A percentile compares a stretch with the other conserved stretches of the same genome.
These are phyloP conservation scores for Hypotaenidia philippensis DNA, from an alignment of 2,797 vertebrate species.

Conservation along the genomic window DNA sequence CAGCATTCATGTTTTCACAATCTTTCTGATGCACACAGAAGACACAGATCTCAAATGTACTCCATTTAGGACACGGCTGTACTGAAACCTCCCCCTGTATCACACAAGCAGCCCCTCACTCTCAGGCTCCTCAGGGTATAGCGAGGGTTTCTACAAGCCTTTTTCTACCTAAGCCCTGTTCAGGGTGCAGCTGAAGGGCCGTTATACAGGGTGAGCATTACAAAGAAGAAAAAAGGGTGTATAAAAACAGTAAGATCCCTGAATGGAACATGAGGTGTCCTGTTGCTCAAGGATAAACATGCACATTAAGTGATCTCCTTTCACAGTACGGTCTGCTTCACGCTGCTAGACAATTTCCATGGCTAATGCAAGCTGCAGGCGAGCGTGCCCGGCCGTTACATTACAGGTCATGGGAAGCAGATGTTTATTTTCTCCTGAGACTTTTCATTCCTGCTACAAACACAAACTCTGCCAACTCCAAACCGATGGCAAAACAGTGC, in stretches of 20 bases:
- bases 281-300: background rate
- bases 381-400: background rate
- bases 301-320: background rate
- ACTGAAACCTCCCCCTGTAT: no score
- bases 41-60: background rate
- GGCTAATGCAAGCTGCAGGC: background rate
- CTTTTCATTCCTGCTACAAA: conserved; percentile 8
- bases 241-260: conserved; percentile 14
- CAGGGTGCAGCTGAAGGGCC: background rate
- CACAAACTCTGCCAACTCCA: background rate
- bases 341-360: background rate
- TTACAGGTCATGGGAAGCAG: background rate
- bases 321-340: conserved; percentile 42
- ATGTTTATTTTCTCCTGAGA: conserved; percentile 19
- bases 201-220: background rate
- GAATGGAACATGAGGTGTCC: conserved; percentile 13
- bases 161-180: background rate
- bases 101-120: no score
- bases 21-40: background rate
- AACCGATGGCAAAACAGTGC: background rate
- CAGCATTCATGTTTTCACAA: background rate
- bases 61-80: no score
- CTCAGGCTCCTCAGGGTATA: background rate
- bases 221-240: background rate
- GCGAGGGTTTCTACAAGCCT: background rate